A percentile compares a stretch with the other conserved stretches of the same genome.
Evolutionary conservation across 1,140 invertebrate genomes (phyloP).

Genomic region (Drosophila oshimai): DNA sequence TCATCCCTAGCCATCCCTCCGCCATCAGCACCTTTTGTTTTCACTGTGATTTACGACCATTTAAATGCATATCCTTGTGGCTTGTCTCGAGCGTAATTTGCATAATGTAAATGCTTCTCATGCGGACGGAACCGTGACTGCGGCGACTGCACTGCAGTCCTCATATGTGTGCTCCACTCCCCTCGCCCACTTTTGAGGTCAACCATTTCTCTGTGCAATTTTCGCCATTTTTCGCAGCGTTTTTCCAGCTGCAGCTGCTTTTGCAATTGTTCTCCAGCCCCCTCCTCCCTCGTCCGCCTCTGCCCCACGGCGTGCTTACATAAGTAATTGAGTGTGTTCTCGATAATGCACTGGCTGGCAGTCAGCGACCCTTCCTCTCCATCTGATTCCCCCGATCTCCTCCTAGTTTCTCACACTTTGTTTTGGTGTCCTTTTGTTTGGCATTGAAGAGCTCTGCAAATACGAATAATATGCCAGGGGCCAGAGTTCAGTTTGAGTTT

Average conservation of each 20-base stretch:
- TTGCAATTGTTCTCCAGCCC: slow-evolving; percentile 58
- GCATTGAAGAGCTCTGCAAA: slow-evolving; percentile 69
- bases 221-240: slow-evolving; percentile 63
- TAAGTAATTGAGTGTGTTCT: slow-evolving; percentile 80
- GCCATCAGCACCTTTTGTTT: slow-evolving; percentile 66
- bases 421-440: slow-evolving; percentile 44
- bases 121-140: slow-evolving; percentile 41
- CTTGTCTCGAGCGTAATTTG: slow-evolving; percentile 65
- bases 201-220: slow-evolving; percentile 61
- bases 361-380: slow-evolving; percentile 14
- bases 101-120: slow-evolving; percentile 69
- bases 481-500: background rate
- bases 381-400: background rate
- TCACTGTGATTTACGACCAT: slow-evolving; percentile 73
- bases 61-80: slow-evolving; percentile 73
- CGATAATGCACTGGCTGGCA: slow-evolving; percentile 71
- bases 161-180: slow-evolving; percentile 1
- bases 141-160: slow-evolving; percentile 13
- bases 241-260: slow-evolving; percentile 50
- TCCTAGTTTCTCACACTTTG: slow-evolving; percentile 15
- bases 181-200: slow-evolving; percentile 50
- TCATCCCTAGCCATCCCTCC: background rate
- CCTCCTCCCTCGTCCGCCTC: background rate
- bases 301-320: slow-evolving; percentile 53
- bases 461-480: slow-evolving; percentile 47